Percentiles rank a stretch among this genome's conserved stretches.
phyloP scores from a whole-genome alignment of 2,797 vertebrate genomes.

The Mus minutoides region DNA sequence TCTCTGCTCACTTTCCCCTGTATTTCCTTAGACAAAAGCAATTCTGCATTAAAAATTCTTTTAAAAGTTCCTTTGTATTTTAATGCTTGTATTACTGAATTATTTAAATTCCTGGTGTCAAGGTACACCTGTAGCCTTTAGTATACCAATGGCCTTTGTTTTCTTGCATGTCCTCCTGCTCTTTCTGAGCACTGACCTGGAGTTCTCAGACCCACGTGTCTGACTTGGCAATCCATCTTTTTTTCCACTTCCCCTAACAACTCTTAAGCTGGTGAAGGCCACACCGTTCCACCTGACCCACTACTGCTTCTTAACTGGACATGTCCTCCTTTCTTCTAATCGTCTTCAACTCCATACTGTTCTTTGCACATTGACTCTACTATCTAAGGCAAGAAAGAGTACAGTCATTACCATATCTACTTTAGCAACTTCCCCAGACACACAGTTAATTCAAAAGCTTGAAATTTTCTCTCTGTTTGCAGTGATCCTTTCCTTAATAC shows the following conservation, averaged over 20 bases:
- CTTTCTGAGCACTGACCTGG: not conserved
- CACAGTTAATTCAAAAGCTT: not conserved
- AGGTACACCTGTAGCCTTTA: not conserved
- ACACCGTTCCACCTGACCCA: not conserved
- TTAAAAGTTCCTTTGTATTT: not conserved
- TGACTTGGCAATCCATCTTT: not conserved
- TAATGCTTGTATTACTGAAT: not conserved
- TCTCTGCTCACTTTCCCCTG: too few species aligned
- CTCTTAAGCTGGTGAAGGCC: not conserved
- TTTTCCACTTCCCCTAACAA: not conserved
- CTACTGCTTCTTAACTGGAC: not conserved
- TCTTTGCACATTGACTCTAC: not conserved
- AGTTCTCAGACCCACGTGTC: not conserved
- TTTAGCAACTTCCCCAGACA: not conserved
- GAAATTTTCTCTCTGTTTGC: not conserved
- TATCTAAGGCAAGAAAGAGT: not conserved
- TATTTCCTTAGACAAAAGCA: too few species aligned
- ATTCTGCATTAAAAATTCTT: too few species aligned
- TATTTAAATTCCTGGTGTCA: not conserved
- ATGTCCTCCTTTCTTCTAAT: not conserved
- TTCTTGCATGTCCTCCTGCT: not conserved
- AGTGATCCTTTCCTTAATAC: not conserved
- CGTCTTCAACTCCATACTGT: not conserved
- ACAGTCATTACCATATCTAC: not conserved
- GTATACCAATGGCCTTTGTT: accelerated